These are phyloP conservation scores for Rhipidura dahli DNA, from an alignment of 2,113 vertebrate genomes.

Conservation along the genomic window DNA sequence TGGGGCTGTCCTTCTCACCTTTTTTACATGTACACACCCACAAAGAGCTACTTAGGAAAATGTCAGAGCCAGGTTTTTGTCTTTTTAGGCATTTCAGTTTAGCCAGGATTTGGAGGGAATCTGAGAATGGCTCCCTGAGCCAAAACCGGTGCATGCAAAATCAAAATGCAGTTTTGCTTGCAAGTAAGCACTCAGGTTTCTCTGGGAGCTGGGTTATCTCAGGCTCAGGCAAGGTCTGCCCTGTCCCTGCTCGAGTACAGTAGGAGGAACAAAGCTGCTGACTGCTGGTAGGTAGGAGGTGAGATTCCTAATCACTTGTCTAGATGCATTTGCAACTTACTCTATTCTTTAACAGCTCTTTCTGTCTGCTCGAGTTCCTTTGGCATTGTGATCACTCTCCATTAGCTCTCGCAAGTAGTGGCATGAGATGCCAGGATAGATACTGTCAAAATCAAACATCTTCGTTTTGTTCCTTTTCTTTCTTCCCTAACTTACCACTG, in stretches of 20 bases:
- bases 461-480: background rate
- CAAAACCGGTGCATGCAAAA: background rate
- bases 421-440: slow-evolving; percentile 52
- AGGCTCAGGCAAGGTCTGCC: background rate
- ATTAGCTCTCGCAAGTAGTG: slow-evolving; percentile 29
- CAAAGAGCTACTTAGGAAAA: background rate
- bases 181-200: background rate
- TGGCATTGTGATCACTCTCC: slow-evolving; percentile 53
- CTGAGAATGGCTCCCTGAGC: background rate
- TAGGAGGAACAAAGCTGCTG: background rate
- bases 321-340: slow-evolving; percentile 42
- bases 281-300: slow-evolving; percentile 9
- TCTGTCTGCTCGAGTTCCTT: background rate
- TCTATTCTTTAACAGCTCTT: slow-evolving; percentile 45
- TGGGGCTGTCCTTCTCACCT: background rate
- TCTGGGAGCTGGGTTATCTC: background rate
- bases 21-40: background rate
- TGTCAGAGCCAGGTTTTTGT: background rate
- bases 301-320: slow-evolving; percentile 41
- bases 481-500: background rate
- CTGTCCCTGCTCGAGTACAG: background rate
- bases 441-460: slow-evolving; percentile 54
- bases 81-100: background rate
- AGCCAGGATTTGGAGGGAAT: background rate
- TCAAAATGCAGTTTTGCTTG: background rate